A percentile compares a stretch with the other conserved stretches of the same genome.
These are phyloP conservation scores for Rhinophrynus dorsalis DNA, from an alignment of 2,797 vertebrate genomes.

Conservation along the genomic window DNA sequence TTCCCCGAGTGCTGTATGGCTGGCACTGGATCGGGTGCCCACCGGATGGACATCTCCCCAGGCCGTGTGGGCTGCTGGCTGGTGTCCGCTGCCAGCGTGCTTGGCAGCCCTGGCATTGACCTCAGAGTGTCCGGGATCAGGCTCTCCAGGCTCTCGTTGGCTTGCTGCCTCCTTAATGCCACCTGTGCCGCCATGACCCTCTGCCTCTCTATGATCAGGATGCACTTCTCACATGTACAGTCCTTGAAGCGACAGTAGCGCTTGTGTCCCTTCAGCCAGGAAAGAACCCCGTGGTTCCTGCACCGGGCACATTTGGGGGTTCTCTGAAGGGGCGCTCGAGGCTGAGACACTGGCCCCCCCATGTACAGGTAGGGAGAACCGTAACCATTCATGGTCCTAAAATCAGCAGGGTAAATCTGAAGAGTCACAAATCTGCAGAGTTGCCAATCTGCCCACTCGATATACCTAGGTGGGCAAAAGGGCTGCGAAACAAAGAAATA, in stretches of 20 bases:
- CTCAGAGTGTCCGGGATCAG: constrained; percentile 89
- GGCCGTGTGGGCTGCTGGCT: background rate
- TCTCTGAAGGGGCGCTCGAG: constrained; percentile 88
- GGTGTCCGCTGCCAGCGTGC: constrained; percentile 61
- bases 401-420: too few relatives aligned
- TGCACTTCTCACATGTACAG: constrained; percentile 96
- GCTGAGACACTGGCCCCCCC: constrained; percentile 90
- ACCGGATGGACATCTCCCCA: constrained; percentile 47
- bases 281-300: constrained; percentile 93
- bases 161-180: constrained; percentile 89
- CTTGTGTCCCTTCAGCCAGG: constrained; percentile 96
- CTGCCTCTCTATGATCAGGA: constrained; percentile 95
- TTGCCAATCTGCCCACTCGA: too few relatives aligned
- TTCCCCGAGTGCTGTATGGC: constrained; percentile 4
- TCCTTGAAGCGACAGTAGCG: constrained; percentile 97
- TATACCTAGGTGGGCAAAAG: too few relatives aligned
- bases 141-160: constrained; percentile 93
- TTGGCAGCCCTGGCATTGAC: constrained; percentile 72
- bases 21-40: constrained; percentile 56
- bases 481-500: too few relatives aligned
- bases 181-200: constrained; percentile 97
- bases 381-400: constrained; percentile 89
- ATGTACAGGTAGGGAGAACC: constrained; percentile 94
- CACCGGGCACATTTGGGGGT: constrained; percentile 95
- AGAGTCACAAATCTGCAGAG: too few relatives aligned